A percentile compares a stretch with the other conserved stretches of the same genome.
Conservation (phyloP, 2,113 vertebrate genomes). For the Bubo blakistoni region DNA sequence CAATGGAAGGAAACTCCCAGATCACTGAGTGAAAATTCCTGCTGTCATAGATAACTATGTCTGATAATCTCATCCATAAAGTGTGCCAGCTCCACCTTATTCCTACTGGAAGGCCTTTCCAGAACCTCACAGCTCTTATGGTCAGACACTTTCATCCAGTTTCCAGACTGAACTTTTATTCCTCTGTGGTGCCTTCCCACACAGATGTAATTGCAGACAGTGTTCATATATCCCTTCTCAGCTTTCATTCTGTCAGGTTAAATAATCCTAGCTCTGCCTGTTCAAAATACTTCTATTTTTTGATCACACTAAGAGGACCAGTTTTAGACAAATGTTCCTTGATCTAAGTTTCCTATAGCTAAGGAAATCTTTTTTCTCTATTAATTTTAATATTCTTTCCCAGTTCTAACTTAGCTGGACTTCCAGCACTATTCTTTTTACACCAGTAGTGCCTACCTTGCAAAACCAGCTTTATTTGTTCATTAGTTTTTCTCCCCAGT, state of each 20-base stretch:
- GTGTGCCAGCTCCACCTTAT: neutral
- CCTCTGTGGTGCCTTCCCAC: neutral
- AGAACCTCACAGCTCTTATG: neutral
- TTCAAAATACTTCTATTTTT: neutral
- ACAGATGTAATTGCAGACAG: neutral
- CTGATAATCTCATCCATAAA: neutral
- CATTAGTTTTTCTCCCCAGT: neutral
- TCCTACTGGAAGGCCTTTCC: neutral
- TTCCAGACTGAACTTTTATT: neutral
- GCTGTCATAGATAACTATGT: neutral
- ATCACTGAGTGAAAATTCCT: neutral
- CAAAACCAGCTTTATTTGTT: neutral
- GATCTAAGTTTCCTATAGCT: neutral
- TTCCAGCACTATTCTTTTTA: neutral
- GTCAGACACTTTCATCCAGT: neutral
- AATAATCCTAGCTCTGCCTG: neutral
- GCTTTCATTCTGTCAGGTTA: neutral
- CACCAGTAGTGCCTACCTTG: neutral
- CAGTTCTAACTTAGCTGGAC: neutral
- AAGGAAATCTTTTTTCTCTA: neutral
- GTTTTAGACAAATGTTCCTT: neutral
- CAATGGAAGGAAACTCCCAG: neutral
- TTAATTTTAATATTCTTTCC: neutral
- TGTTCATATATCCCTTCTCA: neutral
- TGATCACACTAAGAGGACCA: neutral